Base-by-base conservation (phyloP, 2,797 vertebrate genomes). In the Cyprinella venusta region DNA sequence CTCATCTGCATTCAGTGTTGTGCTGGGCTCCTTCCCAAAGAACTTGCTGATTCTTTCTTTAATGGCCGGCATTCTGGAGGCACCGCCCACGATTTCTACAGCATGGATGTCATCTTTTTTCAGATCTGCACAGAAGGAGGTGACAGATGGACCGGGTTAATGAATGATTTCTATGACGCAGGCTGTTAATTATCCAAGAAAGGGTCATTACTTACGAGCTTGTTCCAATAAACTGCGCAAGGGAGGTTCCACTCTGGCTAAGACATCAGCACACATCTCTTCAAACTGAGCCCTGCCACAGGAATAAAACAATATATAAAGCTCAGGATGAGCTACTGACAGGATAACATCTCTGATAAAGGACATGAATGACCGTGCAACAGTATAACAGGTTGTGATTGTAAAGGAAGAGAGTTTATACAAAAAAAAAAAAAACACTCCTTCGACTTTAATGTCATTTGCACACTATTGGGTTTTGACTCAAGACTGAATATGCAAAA, bases 11-110 rank as follows among this genome's bases (percentile, higher is more conserved):
- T 99, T 99, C 88, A 99, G 89, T n/a, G 98, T 99, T 0, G 97
- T 99, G 91, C 95, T 99, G 90, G 97, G 91, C 92, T 99, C 97
- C 93, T 99, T 99, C 85, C 97, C 96, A 81, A 99, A 99, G 91
- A 96, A 97, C 90, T 96, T 98, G 90, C 94, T 92, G 92, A 99
- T 96, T 89, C 96, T 93, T 89, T 99, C 98, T 92, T 99, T 99
- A 30, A 99, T 93, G 61, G 97, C 92, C 4, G 98, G 98, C 77
- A 97, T 98, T 91, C 98, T 95, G 76, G 97, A 97, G 19, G 96
- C 95, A 5, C 96, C 98, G 67, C 98, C 98, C 87, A 99, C 95
- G 67, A 99, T 97, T 91, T 99, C 98, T 69, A 99, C 97, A 3
- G 97, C 96, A 88, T 97, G 95, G 91, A 99, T 91, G 85, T 99